phyloP scores from a whole-genome alignment of 1,140 invertebrate genomes.

The Drosophila lacteicornis region DNA sequence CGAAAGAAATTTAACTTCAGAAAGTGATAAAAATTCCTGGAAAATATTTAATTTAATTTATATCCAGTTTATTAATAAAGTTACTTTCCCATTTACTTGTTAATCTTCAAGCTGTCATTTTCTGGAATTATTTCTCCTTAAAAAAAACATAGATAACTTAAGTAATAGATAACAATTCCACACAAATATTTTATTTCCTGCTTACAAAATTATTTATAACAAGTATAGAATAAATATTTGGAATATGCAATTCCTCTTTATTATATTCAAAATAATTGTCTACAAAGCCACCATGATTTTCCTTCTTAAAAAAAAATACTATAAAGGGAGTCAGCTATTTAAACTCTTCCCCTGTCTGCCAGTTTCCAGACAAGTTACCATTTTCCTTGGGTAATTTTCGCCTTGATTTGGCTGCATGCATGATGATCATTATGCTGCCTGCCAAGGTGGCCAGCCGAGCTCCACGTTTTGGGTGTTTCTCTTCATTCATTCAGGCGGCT shows the following conservation, averaged over 20 bases:
- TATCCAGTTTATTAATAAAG: too few species aligned
- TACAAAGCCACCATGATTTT: not conserved
- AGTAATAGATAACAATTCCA: too few species aligned
- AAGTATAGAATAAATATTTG: not conserved
- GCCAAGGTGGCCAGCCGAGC: conserved; percentile 25
- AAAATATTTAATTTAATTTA: too few species aligned
- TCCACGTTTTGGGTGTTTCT: conserved; percentile 27
- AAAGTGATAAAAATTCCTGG: not conserved
- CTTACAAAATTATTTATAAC: too few species aligned
- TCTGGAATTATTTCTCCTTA: too few species aligned
- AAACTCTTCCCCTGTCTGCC: not conserved
- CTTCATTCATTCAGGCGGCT: conserved; percentile 1
- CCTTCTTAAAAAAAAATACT: too few species aligned
- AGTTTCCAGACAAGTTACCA: conserved; percentile 23
- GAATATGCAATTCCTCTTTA: not conserved
- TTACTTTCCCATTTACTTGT: too few species aligned
- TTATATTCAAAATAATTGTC: not conserved
- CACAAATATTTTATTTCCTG: too few species aligned
- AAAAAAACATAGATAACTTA: not conserved
- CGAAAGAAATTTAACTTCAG: not conserved
- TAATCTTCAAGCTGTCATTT: not conserved
- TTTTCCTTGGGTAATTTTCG: conserved; percentile 48
- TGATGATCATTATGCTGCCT: conserved; percentile 56
- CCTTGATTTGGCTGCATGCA: conserved; percentile 40
- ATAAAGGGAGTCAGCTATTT: not conserved